Evolutionary conservation across 2,797 vertebrate genomes (phyloP).

Genomic region (Lepidocolaptes lacrymiger): DNA sequence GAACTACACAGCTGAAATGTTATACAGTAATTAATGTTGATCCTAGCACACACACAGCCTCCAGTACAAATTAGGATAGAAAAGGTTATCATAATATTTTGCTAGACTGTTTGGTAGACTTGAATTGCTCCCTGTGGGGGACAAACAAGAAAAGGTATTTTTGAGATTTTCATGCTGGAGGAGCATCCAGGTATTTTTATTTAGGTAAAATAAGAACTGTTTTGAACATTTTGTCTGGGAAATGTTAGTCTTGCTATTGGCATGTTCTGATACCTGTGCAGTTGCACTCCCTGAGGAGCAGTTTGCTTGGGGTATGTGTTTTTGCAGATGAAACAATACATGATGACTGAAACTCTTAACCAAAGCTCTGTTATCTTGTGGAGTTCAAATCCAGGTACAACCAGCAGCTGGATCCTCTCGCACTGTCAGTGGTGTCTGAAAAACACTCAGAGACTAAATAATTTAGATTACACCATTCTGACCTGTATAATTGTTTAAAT

Average conservation of each 20-base stretch:
- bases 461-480: conserved; percentile 84
- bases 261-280: conserved; percentile 6
- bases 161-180: conserved; percentile 60
- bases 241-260: not conserved
- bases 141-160: conserved; percentile 79
- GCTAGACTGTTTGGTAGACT: conserved; percentile 83
- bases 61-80: conserved; percentile 89
- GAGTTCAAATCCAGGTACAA: conserved; percentile 84
- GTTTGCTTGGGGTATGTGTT: not conserved
- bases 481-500: conserved; percentile 85
- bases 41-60: conserved; percentile 84
- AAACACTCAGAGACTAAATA: conserved; percentile 85
- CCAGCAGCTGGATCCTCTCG: conserved; percentile 79
- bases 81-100: conserved; percentile 95
- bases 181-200: conserved; percentile 40
- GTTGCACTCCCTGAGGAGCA: not conserved
- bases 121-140: conserved; percentile 82
- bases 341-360: conserved; percentile 54
- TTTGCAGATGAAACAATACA: not conserved
- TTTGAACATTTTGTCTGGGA: conserved; percentile 26
- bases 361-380: conserved; percentile 66
- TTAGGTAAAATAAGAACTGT: conserved; percentile 11
- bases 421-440: conserved; percentile 82
- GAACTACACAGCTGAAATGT: conserved; percentile 85
- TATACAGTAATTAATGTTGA: conserved; percentile 90